Percentiles rank a stretch among this genome's conserved stretches.
Conservation (phyloP, 2,797 vertebrate species). For the Brachyalestes nurse region DNA sequence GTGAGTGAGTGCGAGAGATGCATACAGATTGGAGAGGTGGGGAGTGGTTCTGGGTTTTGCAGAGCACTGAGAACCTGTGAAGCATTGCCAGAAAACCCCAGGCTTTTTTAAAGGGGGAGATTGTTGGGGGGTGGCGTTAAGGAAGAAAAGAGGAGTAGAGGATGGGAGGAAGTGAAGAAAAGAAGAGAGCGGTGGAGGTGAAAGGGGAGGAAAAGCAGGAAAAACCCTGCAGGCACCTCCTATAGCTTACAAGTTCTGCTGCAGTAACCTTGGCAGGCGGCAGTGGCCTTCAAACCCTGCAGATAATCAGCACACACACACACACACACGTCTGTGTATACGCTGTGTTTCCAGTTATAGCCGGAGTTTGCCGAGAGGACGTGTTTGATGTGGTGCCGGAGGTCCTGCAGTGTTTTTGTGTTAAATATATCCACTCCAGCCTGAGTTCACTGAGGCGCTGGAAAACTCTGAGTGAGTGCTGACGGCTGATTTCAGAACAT, state of each 20-base stretch:
- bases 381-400: background rate
- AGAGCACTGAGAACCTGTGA: slow-evolving; percentile 50
- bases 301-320: background rate
- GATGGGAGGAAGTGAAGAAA: slow-evolving; percentile 36
- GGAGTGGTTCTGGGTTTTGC: slow-evolving; percentile 27
- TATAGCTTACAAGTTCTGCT: slow-evolving; percentile 18
- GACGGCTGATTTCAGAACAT: background rate
- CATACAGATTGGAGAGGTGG: background rate
- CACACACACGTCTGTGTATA: too few relatives aligned
- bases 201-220: slow-evolving; percentile 12
- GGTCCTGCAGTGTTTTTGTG: background rate
- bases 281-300: slow-evolving; percentile 3
- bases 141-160: slow-evolving; percentile 2
- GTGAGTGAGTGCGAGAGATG: background rate
- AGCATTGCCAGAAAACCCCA: slow-evolving; percentile 63
- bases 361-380: background rate
- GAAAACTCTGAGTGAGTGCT: background rate
- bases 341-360: background rate
- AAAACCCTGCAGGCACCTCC: slow-evolving; percentile 36
- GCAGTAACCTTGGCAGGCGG: slow-evolving; percentile 26
- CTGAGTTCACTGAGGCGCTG: background rate
- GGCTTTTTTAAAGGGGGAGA: slow-evolving; percentile 46
- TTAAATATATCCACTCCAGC: background rate
- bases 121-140: background rate
- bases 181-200: slow-evolving; percentile 22